Conservation (phyloP, 2,888 invertebrate species). For the Stenodema calcarata region DNA sequence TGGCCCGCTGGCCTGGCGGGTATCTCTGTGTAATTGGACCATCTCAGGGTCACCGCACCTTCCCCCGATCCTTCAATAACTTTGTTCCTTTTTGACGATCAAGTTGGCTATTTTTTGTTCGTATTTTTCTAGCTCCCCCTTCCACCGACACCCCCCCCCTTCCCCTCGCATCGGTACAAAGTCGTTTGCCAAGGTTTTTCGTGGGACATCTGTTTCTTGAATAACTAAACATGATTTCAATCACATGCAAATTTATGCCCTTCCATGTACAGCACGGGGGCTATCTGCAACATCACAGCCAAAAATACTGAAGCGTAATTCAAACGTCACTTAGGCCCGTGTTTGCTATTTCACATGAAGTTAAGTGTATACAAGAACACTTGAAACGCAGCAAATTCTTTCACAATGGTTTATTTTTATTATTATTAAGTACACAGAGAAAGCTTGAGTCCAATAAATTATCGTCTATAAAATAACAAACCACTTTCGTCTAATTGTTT, state of each 20-base stretch:
- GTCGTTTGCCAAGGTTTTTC: not conserved
- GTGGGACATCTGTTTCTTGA: not conserved
- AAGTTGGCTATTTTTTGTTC: not conserved
- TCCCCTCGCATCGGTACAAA: too few species aligned
- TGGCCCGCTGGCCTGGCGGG: not conserved
- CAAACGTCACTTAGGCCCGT: too few species aligned
- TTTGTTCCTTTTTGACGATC: not conserved
- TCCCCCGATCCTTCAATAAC: constrained; percentile 11
- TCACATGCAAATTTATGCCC: not conserved
- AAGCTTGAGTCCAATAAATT: too few species aligned
- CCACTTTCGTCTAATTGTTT: too few species aligned
- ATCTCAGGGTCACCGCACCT: constrained; percentile 24
- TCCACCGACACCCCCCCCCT: not conserved
- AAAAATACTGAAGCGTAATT: too few species aligned
- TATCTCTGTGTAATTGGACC: constrained; percentile 1
- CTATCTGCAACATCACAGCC: too few species aligned
- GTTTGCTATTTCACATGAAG: too few species aligned
- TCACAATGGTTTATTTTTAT: too few species aligned
- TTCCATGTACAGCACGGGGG: not conserved
- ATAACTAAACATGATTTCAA: not conserved
- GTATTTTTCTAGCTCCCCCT: not conserved
- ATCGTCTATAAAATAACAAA: too few species aligned
- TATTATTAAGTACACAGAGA: too few species aligned
- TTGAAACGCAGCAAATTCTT: too few species aligned
- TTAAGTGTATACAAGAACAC: too few species aligned